A percentile compares a stretch with the other conserved stretches of the same genome.
Evolutionary conservation across 2,113 vertebrate species (phyloP).

Genomic region (Boulengeromyrus knoepffleri): DNA sequence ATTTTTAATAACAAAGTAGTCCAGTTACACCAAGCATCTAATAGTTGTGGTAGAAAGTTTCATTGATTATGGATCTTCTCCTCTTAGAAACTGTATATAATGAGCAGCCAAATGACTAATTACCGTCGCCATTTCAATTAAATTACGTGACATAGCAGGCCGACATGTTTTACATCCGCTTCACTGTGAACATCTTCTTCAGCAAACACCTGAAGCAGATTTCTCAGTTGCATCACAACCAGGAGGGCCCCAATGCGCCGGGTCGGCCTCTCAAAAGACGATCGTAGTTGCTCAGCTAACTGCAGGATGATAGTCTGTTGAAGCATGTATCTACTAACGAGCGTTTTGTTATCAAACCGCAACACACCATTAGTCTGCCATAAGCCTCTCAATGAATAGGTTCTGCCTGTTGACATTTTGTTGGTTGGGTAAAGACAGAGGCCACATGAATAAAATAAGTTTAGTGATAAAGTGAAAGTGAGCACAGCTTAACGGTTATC

Average conservation of each 20-base stretch:
- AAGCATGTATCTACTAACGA: neutral
- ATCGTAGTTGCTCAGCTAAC: neutral
- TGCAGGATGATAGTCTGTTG: neutral
- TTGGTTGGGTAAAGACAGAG: neutral
- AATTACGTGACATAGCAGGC: no score
- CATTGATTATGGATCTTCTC: neutral
- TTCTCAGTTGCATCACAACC: no score
- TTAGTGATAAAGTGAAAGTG: neutral
- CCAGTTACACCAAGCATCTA: neutral
- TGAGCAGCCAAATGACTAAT: no score
- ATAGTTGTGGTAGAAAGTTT: neutral
- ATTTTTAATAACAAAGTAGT: neutral
- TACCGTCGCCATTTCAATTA: no score
- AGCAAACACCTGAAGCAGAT: no score
- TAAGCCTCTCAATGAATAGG: neutral
- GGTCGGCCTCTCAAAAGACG: no score
- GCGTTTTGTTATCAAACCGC: neutral
- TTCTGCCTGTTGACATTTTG: neutral
- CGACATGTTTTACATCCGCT: no score
- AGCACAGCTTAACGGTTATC: neutral
- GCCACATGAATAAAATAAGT: neutral
- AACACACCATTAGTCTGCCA: neutral
- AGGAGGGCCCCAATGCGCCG: no score
- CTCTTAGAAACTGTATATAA: neutral
- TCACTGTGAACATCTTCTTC: no score